Conservation (phyloP, 2,888 invertebrate genomes). For the Adineta ricciae region DNA sequence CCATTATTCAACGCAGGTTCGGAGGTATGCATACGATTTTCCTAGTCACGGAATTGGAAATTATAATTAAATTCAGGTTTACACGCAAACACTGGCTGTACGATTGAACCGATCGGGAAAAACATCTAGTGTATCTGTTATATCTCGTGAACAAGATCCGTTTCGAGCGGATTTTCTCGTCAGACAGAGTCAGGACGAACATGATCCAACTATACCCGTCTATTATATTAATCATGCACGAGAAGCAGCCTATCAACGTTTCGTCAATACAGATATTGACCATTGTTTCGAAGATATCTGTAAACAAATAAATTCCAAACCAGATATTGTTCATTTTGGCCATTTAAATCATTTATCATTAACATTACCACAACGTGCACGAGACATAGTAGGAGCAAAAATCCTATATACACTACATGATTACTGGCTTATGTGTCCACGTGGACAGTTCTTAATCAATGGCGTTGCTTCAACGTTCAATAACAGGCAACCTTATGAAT, state of each 20-base stretch:
- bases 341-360: conserved; percentile 21
- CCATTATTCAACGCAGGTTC: conserved; percentile 12
- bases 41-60: too few species aligned
- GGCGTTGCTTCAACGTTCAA: neutral
- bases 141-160: conserved; percentile 7
- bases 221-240: conserved; percentile 9
- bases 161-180: neutral
- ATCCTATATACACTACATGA: neutral
- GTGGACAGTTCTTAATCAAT: neutral
- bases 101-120: neutral
- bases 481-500: neutral
- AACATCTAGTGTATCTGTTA: neutral
- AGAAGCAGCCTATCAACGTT: neutral
- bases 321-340: conserved; percentile 17
- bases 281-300: neutral
- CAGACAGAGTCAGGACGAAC: neutral
- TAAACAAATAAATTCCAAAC: neutral
- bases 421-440: conserved; percentile 14
- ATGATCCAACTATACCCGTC: neutral
- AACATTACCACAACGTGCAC: neutral
- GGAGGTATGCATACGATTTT: neutral
- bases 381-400: neutral
- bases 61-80: neutral
- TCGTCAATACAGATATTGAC: neutral
- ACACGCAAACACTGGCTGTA: neutral